Conservation (phyloP, 2,113 vertebrate species). For the Bufo bufo region DNA sequence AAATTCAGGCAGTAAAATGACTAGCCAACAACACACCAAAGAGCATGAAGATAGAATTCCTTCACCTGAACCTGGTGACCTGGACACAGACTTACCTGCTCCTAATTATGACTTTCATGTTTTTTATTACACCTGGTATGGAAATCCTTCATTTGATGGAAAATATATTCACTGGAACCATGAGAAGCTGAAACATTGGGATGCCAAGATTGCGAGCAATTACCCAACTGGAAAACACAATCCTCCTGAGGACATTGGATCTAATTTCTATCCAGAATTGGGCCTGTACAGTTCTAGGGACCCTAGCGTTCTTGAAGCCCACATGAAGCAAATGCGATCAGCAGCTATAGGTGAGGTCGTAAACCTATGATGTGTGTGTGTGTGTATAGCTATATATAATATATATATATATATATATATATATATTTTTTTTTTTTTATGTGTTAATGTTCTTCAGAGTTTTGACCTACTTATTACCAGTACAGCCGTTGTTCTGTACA, state of each 20-base stretch:
- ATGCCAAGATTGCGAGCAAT: slow-evolving; percentile 84
- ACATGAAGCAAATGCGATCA: slow-evolving; percentile 91
- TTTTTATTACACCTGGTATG: slow-evolving; percentile 96
- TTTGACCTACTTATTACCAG: no score
- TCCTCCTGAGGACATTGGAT: slow-evolving; percentile 91
- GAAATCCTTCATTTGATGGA: slow-evolving; percentile 89
- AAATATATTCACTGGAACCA: slow-evolving; percentile 98
- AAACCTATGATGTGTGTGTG: background rate
- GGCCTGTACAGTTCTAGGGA: slow-evolving; percentile 94
- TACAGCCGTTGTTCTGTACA: background rate
- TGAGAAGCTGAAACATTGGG: slow-evolving; percentile 88
- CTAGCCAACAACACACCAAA: slow-evolving; percentile 57
- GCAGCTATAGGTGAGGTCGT: slow-evolving; percentile 86
- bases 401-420: no score
- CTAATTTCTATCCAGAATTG: slow-evolving; percentile 93
- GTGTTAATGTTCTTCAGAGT: no score
- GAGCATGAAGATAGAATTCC: slow-evolving; percentile 64
- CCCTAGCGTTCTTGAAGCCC: slow-evolving; percentile 85
- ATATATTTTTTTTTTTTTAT: no score
- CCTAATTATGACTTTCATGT: slow-evolving; percentile 91
- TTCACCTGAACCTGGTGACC: slow-evolving; percentile 55
- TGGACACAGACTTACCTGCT: slow-evolving; percentile 72
- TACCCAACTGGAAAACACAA: slow-evolving; percentile 86
- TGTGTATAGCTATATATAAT: background rate
- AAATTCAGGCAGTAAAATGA: slow-evolving; percentile 60